Conservation (phyloP, 2,797 vertebrate genomes). For the Notoglanidium macrostoma region DNA sequence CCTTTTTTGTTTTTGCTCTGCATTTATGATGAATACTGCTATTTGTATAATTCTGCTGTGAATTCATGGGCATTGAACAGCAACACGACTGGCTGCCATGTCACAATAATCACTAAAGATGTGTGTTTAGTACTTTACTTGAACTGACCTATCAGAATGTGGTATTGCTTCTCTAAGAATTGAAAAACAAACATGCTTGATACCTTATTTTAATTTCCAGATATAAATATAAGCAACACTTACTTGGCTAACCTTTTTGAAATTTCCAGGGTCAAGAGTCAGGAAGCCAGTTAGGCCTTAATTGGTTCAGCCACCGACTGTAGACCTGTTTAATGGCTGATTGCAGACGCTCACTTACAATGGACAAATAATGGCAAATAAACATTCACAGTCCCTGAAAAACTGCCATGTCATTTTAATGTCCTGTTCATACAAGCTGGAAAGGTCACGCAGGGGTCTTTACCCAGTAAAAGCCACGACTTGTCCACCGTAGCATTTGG, state of each 20-base stretch:
- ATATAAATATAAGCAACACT: conserved; percentile 11
- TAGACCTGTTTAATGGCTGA: conserved; percentile 63
- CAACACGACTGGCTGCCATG: conserved; percentile 52
- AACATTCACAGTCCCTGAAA: background rate
- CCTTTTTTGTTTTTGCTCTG: conserved; percentile 28
- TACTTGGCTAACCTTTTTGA: conserved; percentile 67
- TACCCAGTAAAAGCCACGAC: background rate
- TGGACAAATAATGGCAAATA: background rate
- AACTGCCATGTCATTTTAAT: background rate
- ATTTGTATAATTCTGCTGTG: conserved; percentile 45
- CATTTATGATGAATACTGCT: conserved; percentile 52
- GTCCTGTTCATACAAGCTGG: background rate
- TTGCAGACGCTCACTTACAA: background rate
- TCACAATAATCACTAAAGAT: conserved; percentile 55
- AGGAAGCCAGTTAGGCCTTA: conserved; percentile 94
- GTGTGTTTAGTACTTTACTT: conserved; percentile 72
- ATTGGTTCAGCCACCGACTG: conserved; percentile 93
- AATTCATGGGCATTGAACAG: conserved; percentile 67
- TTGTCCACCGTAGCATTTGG: background rate
- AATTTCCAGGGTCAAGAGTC: conserved; percentile 92
- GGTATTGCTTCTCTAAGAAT: conserved; percentile 52
- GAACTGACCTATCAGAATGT: conserved; percentile 62
- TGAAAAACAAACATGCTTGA: conserved; percentile 24
- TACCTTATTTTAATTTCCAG: background rate
- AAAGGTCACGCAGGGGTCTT: background rate